A percentile compares a stretch with the other conserved stretches of the same genome.
phyloP scores from a whole-genome alignment of 2,797 vertebrate genomes.

The Gallinago solitaria region DNA sequence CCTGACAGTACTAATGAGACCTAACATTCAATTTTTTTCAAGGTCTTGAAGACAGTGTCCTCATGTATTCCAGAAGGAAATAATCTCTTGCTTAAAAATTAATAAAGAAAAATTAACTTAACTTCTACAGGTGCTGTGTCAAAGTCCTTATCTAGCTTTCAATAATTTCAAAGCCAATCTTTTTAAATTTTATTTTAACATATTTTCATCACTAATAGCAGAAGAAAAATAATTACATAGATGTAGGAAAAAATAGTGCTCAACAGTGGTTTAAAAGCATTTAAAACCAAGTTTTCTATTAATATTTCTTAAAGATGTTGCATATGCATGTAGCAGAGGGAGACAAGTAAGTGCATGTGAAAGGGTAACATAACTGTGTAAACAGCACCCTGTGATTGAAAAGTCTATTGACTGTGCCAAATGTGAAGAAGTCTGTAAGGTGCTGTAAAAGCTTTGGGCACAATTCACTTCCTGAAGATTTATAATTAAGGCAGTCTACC shows the following conservation, averaged over 20 bases:
- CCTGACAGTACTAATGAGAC: not conserved
- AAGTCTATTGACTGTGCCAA: not conserved
- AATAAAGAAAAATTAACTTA: conserved; percentile 23
- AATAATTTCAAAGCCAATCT: not conserved
- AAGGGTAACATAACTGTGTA: not conserved
- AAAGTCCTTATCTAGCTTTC: not conserved
- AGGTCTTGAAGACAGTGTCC: not conserved
- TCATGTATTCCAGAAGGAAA: not conserved
- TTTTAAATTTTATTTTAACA: not conserved
- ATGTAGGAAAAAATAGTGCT: not conserved
- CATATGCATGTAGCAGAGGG: not conserved
- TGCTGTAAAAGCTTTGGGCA: not conserved
- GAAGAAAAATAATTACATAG: not conserved
- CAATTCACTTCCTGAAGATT: not conserved
- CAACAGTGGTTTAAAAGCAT: not conserved
- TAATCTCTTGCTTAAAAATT: conserved; percentile 35
- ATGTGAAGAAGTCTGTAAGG: not conserved
- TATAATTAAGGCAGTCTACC: not conserved
- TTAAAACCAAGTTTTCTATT: not conserved
- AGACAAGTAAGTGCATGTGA: not conserved
- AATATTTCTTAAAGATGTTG: not conserved
- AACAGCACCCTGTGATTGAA: not conserved
- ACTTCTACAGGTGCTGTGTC: not conserved
- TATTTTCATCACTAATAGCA: not conserved
- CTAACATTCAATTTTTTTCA: not conserved